These are phyloP conservation scores for Oreortyx pictus DNA, from an alignment of 2,797 vertebrate species.

Conservation along the genomic window DNA sequence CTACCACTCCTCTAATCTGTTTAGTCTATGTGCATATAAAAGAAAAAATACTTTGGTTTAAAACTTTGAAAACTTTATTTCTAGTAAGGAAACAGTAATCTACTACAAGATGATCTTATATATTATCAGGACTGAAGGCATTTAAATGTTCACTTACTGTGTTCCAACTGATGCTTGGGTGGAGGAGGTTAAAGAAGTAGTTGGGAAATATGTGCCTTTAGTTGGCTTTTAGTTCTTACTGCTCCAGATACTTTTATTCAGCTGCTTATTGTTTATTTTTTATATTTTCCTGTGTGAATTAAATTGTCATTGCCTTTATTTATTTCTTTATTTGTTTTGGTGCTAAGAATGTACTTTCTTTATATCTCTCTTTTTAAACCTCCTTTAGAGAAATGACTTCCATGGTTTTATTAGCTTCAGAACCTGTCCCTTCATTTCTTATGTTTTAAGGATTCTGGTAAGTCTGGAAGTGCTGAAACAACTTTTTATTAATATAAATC, in stretches of 20 bases:
- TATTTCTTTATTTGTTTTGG: neutral
- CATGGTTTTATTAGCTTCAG: neutral
- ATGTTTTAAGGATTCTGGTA: neutral
- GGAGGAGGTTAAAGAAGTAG: neutral
- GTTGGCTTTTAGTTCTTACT: neutral
- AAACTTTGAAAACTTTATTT: neutral
- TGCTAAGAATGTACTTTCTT: neutral
- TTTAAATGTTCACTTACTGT: neutral
- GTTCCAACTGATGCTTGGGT: too few species aligned
- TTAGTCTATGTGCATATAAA: neutral
- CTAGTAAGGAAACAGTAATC: neutral
- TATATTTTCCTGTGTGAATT: neutral
- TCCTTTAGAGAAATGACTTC: neutral
- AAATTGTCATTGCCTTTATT: neutral
- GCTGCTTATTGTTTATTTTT: too few species aligned
- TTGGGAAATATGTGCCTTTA: neutral
- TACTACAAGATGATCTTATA: neutral
- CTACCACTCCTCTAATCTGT: neutral
- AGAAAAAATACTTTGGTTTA: neutral
- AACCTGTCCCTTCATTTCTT: neutral
- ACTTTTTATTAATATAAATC: neutral
- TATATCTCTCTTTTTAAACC: neutral
- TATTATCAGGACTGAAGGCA: neutral
- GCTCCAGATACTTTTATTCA: neutral
- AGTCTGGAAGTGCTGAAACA: neutral